Evolutionary conservation across 92 coral and sea anemone species (phyloP).

Genomic region (Umimayanthus chanpuru): DNA sequence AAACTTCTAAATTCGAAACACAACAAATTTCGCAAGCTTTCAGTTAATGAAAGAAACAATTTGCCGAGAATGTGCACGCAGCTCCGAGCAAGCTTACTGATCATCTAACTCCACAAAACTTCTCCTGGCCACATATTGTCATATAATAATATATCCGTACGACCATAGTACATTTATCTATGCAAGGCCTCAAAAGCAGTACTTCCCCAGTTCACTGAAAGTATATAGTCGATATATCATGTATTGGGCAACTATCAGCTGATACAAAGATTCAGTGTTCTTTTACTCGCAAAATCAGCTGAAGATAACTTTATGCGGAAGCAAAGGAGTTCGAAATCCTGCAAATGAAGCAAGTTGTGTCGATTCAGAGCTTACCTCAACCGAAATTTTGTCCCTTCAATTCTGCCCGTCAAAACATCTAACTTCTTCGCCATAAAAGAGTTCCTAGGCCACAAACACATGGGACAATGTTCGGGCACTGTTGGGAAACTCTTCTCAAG

Average conservation of each 20-base stretch:
- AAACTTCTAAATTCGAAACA: background rate
- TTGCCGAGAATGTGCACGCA: background rate
- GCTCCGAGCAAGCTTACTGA: background rate
- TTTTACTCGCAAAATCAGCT: conserved; percentile 3
- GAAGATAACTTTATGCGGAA: conserved; percentile 32
- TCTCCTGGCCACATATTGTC: too few relatives aligned
- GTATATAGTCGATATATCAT: background rate
- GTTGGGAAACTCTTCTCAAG: conserved; percentile 52
- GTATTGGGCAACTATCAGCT: conserved; percentile 13
- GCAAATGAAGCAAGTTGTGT: conserved; percentile 37
- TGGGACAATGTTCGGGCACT: conserved; percentile 37
- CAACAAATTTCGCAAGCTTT: background rate
- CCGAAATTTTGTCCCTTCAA: conserved; percentile 55
- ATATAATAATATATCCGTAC: too few relatives aligned
- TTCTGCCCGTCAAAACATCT: conserved; percentile 73
- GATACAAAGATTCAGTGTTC: background rate
- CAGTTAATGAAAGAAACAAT: background rate
- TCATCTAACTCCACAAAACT: background rate
- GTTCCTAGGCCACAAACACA: conserved; percentile 47
- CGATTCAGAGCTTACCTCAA: conserved; percentile 43
- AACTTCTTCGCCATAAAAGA: conserved; percentile 77
- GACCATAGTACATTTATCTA: too few relatives aligned
- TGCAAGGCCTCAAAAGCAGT: background rate
- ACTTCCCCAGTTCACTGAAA: background rate
- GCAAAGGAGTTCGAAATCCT: conserved; percentile 36